A percentile compares a stretch with the other conserved stretches of the same genome.
phyloP scores from a whole-genome alignment of 2,113 vertebrate genomes.

The Notechis scutatus region DNA sequence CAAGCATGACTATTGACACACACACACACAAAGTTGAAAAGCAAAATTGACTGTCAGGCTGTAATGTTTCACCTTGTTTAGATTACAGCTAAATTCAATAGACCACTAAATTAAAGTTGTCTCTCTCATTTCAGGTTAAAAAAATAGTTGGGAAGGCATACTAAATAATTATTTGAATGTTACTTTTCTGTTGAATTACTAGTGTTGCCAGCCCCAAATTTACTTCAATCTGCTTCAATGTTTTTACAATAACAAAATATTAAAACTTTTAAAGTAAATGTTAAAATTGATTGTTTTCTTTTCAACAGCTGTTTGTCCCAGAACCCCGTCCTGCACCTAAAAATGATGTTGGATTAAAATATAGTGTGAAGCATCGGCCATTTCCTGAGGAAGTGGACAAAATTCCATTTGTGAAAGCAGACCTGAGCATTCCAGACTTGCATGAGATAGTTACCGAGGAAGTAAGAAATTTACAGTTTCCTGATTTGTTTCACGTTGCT shows the following conservation, averaged over 20 bases:
- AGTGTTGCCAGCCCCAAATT: not conserved
- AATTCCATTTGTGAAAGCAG: slow-evolving; percentile 95
- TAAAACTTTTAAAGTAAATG: not conserved
- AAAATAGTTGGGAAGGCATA: not conserved
- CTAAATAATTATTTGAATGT: not conserved
- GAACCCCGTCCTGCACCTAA: slow-evolving; percentile 86
- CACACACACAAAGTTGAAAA: not conserved
- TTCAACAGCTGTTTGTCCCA: slow-evolving; percentile 86
- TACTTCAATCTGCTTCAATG: not conserved
- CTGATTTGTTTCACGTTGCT: slow-evolving; percentile 7
- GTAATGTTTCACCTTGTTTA: not conserved
- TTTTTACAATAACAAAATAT: not conserved
- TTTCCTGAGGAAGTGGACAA: slow-evolving; percentile 97
- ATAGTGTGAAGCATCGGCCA: slow-evolving; percentile 89
- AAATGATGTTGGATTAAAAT: slow-evolving; percentile 85
- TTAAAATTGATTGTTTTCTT: slow-evolving; percentile 27
- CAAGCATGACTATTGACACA: not conserved
- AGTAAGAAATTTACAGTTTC: slow-evolving; percentile 68
- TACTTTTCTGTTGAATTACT: not conserved
- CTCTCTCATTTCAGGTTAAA: not conserved
- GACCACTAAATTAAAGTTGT: not conserved
- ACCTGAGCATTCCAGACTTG: slow-evolving; percentile 93
- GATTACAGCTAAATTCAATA: not conserved
- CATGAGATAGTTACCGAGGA: slow-evolving; percentile 93
- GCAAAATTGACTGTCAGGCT: not conserved